Percentiles rank a stretch among this genome's conserved stretches.
Evolutionary conservation across 53 echinoderm and acorn worm genomes (phyloP).

Genomic region (Paracentrotus lividus): DNA sequence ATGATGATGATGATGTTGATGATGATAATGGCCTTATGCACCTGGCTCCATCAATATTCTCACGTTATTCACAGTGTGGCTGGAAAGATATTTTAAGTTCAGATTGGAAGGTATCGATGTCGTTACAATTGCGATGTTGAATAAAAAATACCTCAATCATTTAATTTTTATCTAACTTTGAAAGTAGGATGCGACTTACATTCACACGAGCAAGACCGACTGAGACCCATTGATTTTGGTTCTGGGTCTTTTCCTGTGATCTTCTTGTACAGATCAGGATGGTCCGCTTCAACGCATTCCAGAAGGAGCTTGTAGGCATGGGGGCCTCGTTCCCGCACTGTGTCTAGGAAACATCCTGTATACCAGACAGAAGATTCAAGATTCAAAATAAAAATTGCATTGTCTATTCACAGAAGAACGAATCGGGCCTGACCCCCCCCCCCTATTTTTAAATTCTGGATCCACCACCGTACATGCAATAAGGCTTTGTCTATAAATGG

Average conservation of each 20-base stretch:
- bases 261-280: conserved; percentile 37
- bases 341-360: conserved; percentile 62
- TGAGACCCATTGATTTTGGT: conserved; percentile 18
- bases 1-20: too few species aligned
- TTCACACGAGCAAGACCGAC: conserved; percentile 25
- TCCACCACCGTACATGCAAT: too few species aligned
- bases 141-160: not conserved
- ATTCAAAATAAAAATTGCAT: not conserved
- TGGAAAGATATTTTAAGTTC: too few species aligned
- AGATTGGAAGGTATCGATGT: too few species aligned
- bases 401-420: too few species aligned
- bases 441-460: too few species aligned
- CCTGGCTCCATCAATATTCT: too few species aligned
- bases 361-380: not conserved
- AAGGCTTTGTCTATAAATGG: too few species aligned
- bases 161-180: not conserved
- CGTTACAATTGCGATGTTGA: too few species aligned
- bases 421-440: too few species aligned
- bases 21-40: too few species aligned
- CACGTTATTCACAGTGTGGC: too few species aligned
- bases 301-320: conserved; percentile 32
- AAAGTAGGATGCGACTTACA: not conserved
- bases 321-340: not conserved
- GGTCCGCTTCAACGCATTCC: conserved; percentile 64
- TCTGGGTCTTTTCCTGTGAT: conserved; percentile 46